Base-by-base conservation (phyloP, 2,888 invertebrate species). In the Syritta pipiens region DNA sequence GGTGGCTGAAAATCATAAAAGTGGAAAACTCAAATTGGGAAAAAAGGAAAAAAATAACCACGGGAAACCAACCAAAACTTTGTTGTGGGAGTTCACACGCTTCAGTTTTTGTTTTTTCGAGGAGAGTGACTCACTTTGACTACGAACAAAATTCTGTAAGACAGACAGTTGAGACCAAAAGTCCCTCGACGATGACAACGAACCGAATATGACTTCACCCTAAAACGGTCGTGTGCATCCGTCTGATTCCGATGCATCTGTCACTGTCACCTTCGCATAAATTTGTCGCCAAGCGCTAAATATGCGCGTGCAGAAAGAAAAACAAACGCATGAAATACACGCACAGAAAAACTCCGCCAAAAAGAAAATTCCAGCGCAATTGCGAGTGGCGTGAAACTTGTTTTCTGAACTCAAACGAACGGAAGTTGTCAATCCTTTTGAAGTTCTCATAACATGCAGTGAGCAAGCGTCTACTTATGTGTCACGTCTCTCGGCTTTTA, bases 361-460 rank as follows among this genome's bases (percentile, higher is more conserved):
- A 30, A 20, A 40, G 12, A 19, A 7, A 37, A 37, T 49, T 19
- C 37, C 19, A 49, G 28, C 40, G 48, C 49, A 35, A 37, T 40
- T 37, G 3, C 19, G 49, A 28, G 19, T 10, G 35, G 53, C 32
- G 32, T 65, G n/a, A 51, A 32, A 53, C 53, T 44, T 55, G 32
- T 55, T 53, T 26, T 32, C 28, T 67, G 9, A 37, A 37, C 62
- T 40, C 19, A 49, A 62, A 24, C 32, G n/a, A 69, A 49, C 69
- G 69, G 69, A 69, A 60, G 69, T 60, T 69, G 69, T 69, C 69
- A 69, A 69, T 69, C 69, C 69, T 69, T 69, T 69, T 69, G 69
- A 69, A 69, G 69, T 60, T 42, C 69, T 69, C 69, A 69, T 69
- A 69, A 69, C 69, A 60, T 53, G 40, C 12, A 53, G 7, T 17